Conservation (phyloP, 2,888 invertebrate genomes). For the Eupithecia subfuscata region DNA sequence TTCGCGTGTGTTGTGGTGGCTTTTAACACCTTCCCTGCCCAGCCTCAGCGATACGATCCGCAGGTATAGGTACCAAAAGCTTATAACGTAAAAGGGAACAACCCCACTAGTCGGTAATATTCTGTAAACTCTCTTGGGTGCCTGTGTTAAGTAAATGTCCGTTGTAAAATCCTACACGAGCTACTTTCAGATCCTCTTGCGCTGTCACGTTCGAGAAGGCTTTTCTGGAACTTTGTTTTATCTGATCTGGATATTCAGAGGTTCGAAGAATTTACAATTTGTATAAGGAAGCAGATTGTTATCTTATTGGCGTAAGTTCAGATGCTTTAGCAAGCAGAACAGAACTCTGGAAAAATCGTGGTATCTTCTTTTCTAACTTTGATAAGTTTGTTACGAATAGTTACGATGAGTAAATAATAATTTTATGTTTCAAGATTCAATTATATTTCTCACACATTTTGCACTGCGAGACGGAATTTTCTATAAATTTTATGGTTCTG, state of each 20-base stretch:
- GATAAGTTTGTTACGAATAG: background rate
- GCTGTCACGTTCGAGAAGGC: constrained; percentile 33
- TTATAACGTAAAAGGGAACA: too few relatives aligned
- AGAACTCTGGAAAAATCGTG: background rate
- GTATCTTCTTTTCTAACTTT: background rate
- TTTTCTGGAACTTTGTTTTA: constrained; percentile 27
- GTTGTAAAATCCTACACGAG: constrained; percentile 20
- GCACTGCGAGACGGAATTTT: too few relatives aligned
- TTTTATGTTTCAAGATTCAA: too few relatives aligned
- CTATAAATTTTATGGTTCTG: too few relatives aligned
- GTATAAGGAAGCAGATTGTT: background rate
- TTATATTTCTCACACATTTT: too few relatives aligned
- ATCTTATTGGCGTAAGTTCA: background rate
- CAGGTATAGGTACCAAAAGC: too few relatives aligned
- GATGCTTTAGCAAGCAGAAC: background rate
- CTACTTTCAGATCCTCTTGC: constrained; percentile 31
- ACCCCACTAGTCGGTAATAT: background rate
- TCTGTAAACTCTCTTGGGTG: background rate
- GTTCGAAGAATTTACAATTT: constrained; percentile 5
- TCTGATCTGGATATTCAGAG: constrained; percentile 19
- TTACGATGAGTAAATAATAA: too few relatives aligned
- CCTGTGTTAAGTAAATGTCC: constrained; percentile 22
- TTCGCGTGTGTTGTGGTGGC: background rate
- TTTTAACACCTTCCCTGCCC: background rate
- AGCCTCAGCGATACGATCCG: background rate